Conservation (phyloP, 2,797 vertebrate species). For the Mycteria americana region DNA sequence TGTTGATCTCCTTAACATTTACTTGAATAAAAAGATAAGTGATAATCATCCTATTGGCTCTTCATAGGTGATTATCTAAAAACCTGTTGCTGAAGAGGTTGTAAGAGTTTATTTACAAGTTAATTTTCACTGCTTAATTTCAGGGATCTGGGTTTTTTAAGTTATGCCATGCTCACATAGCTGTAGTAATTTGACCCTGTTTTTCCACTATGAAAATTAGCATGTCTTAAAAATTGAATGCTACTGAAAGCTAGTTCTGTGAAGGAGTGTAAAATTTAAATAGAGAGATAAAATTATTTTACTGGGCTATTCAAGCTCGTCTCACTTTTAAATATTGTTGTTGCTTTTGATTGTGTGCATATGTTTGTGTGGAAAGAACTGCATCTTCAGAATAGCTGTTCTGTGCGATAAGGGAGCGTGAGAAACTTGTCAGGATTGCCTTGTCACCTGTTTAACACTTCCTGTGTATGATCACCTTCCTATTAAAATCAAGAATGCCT, state of each 20-base stretch:
- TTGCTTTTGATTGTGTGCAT: not conserved
- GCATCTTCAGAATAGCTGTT: not conserved
- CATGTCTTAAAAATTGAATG: not conserved
- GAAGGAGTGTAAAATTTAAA: not conserved
- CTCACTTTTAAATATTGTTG: not conserved
- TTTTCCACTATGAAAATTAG: not conserved
- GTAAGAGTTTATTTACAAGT: not conserved
- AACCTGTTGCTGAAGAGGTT: not conserved
- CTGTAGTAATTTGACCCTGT: not conserved
- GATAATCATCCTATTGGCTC: not conserved
- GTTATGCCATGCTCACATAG: not conserved
- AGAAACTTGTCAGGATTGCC: not conserved
- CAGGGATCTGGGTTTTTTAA: not conserved
- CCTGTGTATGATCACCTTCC: not conserved
- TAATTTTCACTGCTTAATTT: not conserved
- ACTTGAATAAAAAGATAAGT: not conserved
- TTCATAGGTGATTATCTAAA: not conserved
- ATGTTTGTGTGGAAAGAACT: not conserved
- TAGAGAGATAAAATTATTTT: not conserved
- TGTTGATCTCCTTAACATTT: not conserved
- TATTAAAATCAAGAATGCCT: not conserved
- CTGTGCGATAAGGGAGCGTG: not conserved
- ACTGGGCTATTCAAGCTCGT: not conserved
- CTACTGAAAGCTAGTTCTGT: not conserved
- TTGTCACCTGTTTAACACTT: not conserved